Evolutionary conservation across 2,113 vertebrate genomes (phyloP), one percentile per base, ranked within the genome.

Genomic region (Saguinus imperator): DNA sequence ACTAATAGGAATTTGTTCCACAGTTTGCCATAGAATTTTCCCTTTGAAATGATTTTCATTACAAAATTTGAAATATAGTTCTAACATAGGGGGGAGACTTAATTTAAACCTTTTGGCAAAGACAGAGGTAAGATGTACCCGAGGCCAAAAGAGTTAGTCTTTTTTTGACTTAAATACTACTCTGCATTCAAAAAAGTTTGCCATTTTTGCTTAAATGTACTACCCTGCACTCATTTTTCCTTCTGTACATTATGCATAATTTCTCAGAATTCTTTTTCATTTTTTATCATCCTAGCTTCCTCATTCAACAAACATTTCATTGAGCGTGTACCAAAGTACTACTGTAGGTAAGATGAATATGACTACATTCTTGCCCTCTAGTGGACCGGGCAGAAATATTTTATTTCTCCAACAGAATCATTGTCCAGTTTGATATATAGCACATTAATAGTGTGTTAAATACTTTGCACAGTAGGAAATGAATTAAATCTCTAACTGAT

Each of bases 41-140:
- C 61, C 37, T 91, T 35, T 95, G 70, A 93, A 93, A 91, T 91
- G 12, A 75, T 27, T 89, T 94, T 35, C 25, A 14, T 61, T 68
- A 58, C 40, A 89, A 91, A 87, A 80, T 77, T 61, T 77, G 40
- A 68, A 89, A 86, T 91, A 81, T 12, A 96, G 50, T 81, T 23
- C 21, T 13, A 25, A 35, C 0, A 3, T 76, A 25, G 1, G 1
- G 16, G 14, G 5, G 11, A 12, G 9, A 57, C 29, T 93, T 16
- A 72, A 61, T 45, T 81, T 73, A 93, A 91, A 83, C 40, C 37
- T 83, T 77, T 68, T 76, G 37, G 6, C 43, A 58, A 57, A 95
- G 43, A 77, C 7, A 90, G 61, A 89, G 70, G 6, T 52, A 79
- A 94, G n/a, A 81, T 52, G 17, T 76, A 48, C 11, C 7, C 1